Evolutionary conservation across 30 jellyfish, hydroid and myxozoan species (phyloP).

Genomic region (Nemopilema nomurai): DNA sequence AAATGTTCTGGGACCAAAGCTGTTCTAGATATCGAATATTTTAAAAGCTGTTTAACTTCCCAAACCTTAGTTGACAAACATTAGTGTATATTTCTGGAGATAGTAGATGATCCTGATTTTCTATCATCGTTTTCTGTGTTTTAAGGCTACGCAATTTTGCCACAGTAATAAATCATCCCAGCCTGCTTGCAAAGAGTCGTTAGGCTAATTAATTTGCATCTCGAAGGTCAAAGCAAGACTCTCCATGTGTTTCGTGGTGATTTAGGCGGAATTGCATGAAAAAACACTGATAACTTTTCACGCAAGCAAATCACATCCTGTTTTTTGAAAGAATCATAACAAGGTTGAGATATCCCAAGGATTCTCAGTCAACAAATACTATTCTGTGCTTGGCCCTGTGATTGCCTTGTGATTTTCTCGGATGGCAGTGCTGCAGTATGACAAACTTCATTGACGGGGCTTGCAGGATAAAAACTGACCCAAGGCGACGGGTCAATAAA

Average conservation of each 20-base stretch:
- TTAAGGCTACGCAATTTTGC: not conserved
- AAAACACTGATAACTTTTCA: not conserved
- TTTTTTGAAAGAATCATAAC: not conserved
- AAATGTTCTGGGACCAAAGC: not conserved
- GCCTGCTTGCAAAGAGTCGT: too few relatives aligned
- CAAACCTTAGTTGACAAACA: not conserved
- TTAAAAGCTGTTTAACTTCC: not conserved
- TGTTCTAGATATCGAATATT: not conserved
- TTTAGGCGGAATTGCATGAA: not conserved
- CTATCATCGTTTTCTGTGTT: too few relatives aligned
- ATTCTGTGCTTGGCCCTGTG: too few relatives aligned
- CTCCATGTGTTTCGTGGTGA: not conserved
- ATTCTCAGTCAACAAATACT: too few relatives aligned
- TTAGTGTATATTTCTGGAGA: not conserved
- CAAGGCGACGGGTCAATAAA: not conserved
- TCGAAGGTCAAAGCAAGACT: too few relatives aligned
- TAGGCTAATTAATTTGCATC: too few relatives aligned
- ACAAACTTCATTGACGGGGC: not conserved
- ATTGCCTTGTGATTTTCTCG: too few relatives aligned
- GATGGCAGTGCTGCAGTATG: too few relatives aligned
- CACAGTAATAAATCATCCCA: too few relatives aligned
- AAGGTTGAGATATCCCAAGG: not conserved
- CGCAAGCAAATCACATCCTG: not conserved
- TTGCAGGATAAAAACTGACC: not conserved
- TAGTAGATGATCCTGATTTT: too few relatives aligned